These are phyloP conservation scores for Drosophila mojavensis DNA, from an alignment of 1,140 invertebrate genomes.

Conservation along the genomic window DNA sequence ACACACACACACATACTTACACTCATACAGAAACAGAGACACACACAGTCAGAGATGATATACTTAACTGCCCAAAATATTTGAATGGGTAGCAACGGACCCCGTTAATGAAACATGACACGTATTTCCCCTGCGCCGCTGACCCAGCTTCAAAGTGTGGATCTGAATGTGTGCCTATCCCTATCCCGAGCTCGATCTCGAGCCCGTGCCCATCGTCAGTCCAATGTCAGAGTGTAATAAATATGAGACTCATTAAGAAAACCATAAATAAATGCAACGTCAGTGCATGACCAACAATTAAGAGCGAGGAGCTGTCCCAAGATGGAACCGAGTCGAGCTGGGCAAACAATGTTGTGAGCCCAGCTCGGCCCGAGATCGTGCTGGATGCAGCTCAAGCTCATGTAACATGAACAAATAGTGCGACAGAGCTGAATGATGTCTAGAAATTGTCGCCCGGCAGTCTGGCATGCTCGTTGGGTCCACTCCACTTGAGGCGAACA, in stretches of 20 bases:
- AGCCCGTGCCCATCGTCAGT: slow-evolving; percentile 58
- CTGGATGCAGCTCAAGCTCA: slow-evolving; percentile 41
- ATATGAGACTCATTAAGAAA: slow-evolving; percentile 83
- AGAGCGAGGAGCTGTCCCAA: slow-evolving; percentile 73
- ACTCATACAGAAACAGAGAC: neutral
- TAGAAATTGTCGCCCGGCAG: slow-evolving; percentile 69
- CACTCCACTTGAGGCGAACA: slow-evolving; percentile 61
- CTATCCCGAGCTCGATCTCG: neutral
- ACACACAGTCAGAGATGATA: slow-evolving; percentile 22
- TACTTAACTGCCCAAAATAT: slow-evolving; percentile 61
- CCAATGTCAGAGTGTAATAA: slow-evolving; percentile 68
- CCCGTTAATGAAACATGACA: slow-evolving; percentile 80
- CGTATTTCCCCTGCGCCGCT: slow-evolving; percentile 66
- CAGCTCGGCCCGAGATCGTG: slow-evolving; percentile 32
- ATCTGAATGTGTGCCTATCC: slow-evolving; percentile 11
- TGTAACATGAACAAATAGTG: slow-evolving; percentile 78
- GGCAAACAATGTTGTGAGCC: slow-evolving; percentile 44
- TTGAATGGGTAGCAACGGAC: slow-evolving; percentile 48
- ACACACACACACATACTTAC: neutral
- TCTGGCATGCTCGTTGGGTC: slow-evolving; percentile 53
- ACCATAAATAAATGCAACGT: slow-evolving; percentile 81
- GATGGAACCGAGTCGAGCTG: slow-evolving; percentile 32
- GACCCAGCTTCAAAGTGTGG: slow-evolving; percentile 49
- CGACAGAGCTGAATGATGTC: slow-evolving; percentile 48
- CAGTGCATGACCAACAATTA: slow-evolving; percentile 81